phyloP scores from a whole-genome alignment of 2,113 vertebrate species.

The Agapornis roseicollis region DNA sequence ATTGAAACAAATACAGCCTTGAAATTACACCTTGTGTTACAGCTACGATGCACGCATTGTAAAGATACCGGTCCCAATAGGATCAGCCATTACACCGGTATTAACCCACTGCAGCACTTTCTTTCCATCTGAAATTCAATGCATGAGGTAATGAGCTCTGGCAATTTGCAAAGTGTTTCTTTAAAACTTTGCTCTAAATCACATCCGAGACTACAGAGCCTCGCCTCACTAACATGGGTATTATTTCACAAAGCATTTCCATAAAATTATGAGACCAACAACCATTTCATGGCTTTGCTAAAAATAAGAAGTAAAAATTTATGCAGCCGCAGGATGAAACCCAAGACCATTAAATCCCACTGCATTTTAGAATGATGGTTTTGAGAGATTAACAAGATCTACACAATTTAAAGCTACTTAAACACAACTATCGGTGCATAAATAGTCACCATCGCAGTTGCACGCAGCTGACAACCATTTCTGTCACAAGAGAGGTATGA shows the following conservation, averaged over 20 bases:
- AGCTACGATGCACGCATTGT: neutral
- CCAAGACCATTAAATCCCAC: neutral
- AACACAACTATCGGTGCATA: neutral
- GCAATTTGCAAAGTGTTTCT: constrained; percentile 26
- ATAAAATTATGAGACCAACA: constrained; percentile 32
- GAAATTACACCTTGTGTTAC: neutral
- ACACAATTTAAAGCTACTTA: constrained; percentile 19
- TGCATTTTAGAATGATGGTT: neutral
- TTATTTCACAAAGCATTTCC: constrained; percentile 44
- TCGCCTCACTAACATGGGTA: neutral
- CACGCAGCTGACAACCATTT: neutral
- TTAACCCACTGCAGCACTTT: neutral
- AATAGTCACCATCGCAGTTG: neutral
- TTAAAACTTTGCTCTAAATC: constrained; percentile 40
- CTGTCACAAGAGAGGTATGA: neutral
- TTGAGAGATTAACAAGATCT: neutral
- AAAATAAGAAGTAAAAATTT: neutral
- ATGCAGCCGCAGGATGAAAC: constrained; percentile 18
- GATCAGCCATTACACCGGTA: neutral
- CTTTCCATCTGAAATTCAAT: constrained; percentile 24
- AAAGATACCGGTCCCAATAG: neutral
- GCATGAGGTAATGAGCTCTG: constrained; percentile 42
- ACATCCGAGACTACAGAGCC: constrained; percentile 5
- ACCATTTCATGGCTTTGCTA: neutral
- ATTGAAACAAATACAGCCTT: neutral